Evolutionary conservation across 2,113 vertebrate species (phyloP), one percentile per base, ranked within the genome.

Genomic region (Bubo scandiacus): DNA sequence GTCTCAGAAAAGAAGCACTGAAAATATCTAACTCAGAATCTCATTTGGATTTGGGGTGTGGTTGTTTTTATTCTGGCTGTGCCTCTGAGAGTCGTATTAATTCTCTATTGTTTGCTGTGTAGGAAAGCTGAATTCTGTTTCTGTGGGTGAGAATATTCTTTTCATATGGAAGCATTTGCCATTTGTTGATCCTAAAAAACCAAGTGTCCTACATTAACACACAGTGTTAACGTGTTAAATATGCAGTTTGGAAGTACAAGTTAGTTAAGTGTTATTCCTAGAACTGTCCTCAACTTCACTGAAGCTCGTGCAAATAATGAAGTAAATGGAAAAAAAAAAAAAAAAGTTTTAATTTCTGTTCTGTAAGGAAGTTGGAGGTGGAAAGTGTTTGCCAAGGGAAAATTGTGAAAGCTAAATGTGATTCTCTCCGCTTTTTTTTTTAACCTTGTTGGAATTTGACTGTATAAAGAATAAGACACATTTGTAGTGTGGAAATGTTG

Each of bases 81-180:
- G 61, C 47, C 81, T 96, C 89, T 68, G 62, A 61, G 92, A 80
- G 51, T 27, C 55, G 26, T 80, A 29, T 57, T 88, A 73, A 86
- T 94, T 86, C 79, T 78, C 82, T 78, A 40, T 95, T 96, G 92
- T 96, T 93, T 92, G 57, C 59, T 86, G 11, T 4, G 5, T 86
- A 84, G 62, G 81, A 92, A 94, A 83, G 77, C 79, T 92, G 86
- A 85, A 78, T 78, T 93, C 58, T 95, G 7, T 90, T 96, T 62
- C 80, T 86, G 79, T 92, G 92, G 67, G 90, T 94, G 88, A 88
- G 71, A 90, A 83, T 88, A 92, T 74, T 92, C 63, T 67, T 88
- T 88, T 97, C 82, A 84, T 81, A 96, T 96, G 88, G 55, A 93
- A 96, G 51, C 43, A 66, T 92, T 96, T 93, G 58, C 67, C 51